Conservation (phyloP, 2,113 vertebrate genomes). For the Salminus brasiliensis region DNA sequence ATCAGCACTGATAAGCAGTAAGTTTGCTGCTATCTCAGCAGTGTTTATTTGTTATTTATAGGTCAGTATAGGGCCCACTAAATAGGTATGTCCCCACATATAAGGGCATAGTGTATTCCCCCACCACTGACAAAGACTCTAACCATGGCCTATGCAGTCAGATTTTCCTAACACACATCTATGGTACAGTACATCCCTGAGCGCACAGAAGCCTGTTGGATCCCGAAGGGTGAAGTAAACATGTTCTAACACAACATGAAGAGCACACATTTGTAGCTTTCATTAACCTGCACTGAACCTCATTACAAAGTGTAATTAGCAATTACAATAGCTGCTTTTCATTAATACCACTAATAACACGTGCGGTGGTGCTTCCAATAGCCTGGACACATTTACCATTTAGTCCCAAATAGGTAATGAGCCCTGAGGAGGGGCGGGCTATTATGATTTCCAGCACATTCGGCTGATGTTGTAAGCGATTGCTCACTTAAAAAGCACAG, state of each 20-base stretch:
- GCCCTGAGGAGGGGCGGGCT: background rate
- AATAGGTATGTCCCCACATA: too few species aligned
- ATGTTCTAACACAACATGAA: background rate
- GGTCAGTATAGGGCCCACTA: too few species aligned
- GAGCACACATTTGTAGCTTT: background rate
- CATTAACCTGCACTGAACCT: background rate
- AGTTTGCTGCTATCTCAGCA: too few species aligned
- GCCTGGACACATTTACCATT: constrained; percentile 1
- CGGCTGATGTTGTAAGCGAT: background rate
- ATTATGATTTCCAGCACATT: background rate
- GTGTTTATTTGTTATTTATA: too few species aligned
- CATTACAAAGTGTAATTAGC: constrained; percentile 22
- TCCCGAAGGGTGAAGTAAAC: background rate
- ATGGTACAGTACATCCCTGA: background rate
- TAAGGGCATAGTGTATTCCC: too few species aligned
- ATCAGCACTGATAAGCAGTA: too few species aligned
- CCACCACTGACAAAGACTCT: too few species aligned
- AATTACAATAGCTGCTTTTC: constrained; percentile 34
- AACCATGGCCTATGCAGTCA: background rate
- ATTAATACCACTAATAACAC: constrained; percentile 32
- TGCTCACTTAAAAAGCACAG: background rate
- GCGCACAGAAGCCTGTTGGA: background rate
- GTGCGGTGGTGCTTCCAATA: background rate
- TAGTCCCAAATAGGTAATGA: constrained; percentile 12
- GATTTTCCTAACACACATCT: background rate